Base-by-base conservation (phyloP, 2,888 invertebrate species). In the Drosophila greeni region DNA sequence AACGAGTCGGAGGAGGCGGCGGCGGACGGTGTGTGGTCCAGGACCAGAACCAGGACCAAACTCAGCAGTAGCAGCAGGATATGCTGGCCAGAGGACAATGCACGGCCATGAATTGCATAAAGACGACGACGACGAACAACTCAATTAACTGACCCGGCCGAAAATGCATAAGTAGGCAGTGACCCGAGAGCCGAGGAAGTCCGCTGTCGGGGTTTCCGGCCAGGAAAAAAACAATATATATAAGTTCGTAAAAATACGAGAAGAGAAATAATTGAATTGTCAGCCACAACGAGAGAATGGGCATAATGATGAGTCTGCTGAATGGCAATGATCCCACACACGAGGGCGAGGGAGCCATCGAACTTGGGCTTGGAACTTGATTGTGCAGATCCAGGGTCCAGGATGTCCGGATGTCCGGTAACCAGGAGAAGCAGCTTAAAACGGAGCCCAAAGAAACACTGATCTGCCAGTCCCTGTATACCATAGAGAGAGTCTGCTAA, bases 91-190 rank as follows among this genome's bases (percentile, higher is more conserved):
- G 3, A 31, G 67, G 34, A 79, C 82, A 83, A 80, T 75, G 80
- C 70, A 65, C 52, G 68, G 51, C 61, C 70, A 80, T 81, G 81
- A 84, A 82, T 81, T 82, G 84, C 84, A 81, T 82, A 84, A 81
- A 77, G 72, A 60, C 37, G 14, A 31, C 23, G 55, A 20, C 74
- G 78, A 80, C 18, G 16, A 74, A 70, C 84, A 84, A 65, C 79
- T 80, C 84, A 80, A 81, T 82, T 82, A 76, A 79, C 70, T 58
- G 66, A 24, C 47, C 55, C 52, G 12, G 26, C 18, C 36, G 26
- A 56, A 53, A 67, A 69, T 74, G 76, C 82, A 81, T 76, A 76
- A 78, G 74, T 70, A 75, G 72, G 61, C 72, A 52, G 58, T 49
- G 52, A 47, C 45, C 45, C 45, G 18, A 42, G n/a, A 29, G 54